A percentile compares a stretch with the other conserved stretches of the same genome.
phyloP scores from a whole-genome alignment of 2,797 vertebrate genomes.

The Pantherophis vulpinus region DNA sequence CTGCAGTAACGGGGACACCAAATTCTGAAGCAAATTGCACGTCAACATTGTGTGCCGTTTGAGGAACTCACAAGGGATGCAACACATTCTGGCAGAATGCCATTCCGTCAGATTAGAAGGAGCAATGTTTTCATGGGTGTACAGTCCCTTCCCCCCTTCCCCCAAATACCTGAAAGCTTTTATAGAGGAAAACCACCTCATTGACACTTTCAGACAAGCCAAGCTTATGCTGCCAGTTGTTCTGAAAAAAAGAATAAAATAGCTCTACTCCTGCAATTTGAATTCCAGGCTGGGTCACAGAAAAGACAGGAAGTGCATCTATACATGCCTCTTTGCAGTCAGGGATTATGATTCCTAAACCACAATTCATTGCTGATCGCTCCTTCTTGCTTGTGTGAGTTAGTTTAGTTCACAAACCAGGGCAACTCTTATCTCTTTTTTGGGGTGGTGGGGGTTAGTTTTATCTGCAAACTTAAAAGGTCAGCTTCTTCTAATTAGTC shows the following conservation, averaged over 20 bases:
- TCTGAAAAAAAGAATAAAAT: background rate
- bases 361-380: background rate
- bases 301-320: background rate
- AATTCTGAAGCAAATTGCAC: slow-evolving; percentile 14
- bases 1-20: background rate
- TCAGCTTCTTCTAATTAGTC: background rate
- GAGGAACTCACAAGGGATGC: slow-evolving; percentile 3
- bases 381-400: background rate
- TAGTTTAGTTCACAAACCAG: background rate
- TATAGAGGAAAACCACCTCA: slow-evolving; percentile 40
- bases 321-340: background rate
- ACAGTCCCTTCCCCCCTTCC: background rate
- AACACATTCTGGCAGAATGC: slow-evolving; percentile 1
- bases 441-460: background rate
- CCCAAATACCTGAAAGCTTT: slow-evolving; percentile 42
- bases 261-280: background rate
- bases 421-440: background rate
- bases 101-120: slow-evolving; percentile 44
- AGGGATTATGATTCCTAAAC: background rate
- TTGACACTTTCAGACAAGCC: slow-evolving; percentile 35
- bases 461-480: background rate
- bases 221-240: background rate
- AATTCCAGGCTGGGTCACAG: background rate
- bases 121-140: slow-evolving; percentile 54
- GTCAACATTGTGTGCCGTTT: background rate